Evolutionary conservation across 1,140 invertebrate species (phyloP).

Genomic region (Drosophila miranda): DNA sequence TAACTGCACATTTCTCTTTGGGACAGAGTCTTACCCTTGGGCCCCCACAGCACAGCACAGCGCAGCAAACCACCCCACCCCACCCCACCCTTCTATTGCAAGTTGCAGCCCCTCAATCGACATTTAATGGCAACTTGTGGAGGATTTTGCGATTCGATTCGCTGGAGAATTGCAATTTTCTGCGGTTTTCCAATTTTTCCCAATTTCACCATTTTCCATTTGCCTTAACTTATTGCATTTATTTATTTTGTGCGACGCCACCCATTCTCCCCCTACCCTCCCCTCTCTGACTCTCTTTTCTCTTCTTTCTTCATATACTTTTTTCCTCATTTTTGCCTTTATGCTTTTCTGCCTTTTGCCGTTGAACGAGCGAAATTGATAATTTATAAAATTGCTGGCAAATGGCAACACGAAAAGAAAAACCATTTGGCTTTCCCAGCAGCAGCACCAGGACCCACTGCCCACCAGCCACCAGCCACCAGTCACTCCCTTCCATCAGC

Average conservation of each 20-base stretch:
- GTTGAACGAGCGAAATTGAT: constrained; percentile 66
- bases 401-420: constrained; percentile 35
- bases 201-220: constrained; percentile 63
- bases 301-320: constrained; percentile 16
- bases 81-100: background rate
- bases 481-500: too few relatives aligned
- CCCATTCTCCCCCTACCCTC: too few relatives aligned
- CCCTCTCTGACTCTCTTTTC: too few relatives aligned
- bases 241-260: constrained; percentile 37
- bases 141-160: constrained; percentile 48
- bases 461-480: too few relatives aligned
- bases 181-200: constrained; percentile 67
- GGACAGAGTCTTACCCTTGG: too few relatives aligned
- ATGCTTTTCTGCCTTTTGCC: constrained; percentile 55
- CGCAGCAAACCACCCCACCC: constrained; percentile 1
- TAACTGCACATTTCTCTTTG: constrained; percentile 71
- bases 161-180: constrained; percentile 48
- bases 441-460: background rate
- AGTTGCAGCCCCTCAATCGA: constrained; percentile 32
- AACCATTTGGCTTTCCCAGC: background rate
- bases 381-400: constrained; percentile 60
- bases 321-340: constrained; percentile 22
- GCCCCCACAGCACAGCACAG: constrained; percentile 1
- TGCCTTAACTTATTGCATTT: constrained; percentile 52
- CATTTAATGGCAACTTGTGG: constrained; percentile 73